Evolutionary conservation across 2,113 vertebrate species (phyloP).

Genomic region (Oxyruncus cristatus): DNA sequence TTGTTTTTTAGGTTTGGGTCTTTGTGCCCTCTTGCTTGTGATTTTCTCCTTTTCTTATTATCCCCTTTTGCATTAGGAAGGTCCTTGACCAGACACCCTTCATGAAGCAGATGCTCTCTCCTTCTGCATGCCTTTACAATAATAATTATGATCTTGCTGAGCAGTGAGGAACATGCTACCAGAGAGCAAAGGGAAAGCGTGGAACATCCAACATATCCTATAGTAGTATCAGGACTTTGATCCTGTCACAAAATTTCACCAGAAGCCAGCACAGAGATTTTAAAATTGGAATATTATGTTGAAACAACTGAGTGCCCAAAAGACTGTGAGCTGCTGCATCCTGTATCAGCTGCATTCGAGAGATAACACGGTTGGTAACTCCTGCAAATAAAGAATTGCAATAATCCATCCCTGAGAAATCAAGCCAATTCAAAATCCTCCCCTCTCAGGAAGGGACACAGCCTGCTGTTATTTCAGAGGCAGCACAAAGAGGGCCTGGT

Average conservation of each 20-base stretch:
- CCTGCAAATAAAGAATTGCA: constrained; percentile 48
- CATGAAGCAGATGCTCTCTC: background rate
- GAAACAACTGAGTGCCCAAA: background rate
- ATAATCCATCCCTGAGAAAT: constrained; percentile 26
- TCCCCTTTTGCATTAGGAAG: background rate
- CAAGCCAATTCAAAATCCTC: constrained; percentile 5
- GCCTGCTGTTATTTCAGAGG: background rate
- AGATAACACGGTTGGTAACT: constrained; percentile 24
- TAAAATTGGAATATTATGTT: background rate
- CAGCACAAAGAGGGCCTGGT: background rate
- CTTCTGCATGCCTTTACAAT: background rate
- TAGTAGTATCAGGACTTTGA: background rate
- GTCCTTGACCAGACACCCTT: background rate
- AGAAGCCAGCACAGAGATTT: background rate
- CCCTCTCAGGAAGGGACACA: background rate
- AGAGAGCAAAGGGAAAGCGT: background rate
- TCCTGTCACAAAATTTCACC: background rate
- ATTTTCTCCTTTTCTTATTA: background rate
- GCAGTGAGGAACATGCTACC: background rate
- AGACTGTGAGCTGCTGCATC: background rate
- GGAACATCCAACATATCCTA: background rate
- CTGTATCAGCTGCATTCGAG: background rate
- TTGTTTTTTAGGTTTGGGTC: background rate
- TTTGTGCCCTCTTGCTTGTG: background rate
- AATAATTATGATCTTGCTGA: background rate